These are phyloP conservation scores for Aphelocoma californica DNA, from an alignment of 2,797 vertebrate genomes.

Conservation along the genomic window DNA sequence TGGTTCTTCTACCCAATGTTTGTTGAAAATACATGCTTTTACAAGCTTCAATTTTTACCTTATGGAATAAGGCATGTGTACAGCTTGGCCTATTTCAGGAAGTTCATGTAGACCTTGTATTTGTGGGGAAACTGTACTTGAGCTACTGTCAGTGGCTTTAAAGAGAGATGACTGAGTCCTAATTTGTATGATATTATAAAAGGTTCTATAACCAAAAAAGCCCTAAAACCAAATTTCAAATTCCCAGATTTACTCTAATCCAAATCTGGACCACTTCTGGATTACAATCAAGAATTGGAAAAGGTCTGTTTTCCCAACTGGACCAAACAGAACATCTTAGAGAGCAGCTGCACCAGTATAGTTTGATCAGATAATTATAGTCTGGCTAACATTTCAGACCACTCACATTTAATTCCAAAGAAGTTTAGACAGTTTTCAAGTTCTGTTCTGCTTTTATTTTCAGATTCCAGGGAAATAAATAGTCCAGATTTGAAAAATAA, in stretches of 20 bases:
- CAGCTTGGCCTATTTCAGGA: not conserved
- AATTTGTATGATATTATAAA: not conserved
- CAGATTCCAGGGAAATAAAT: not conserved
- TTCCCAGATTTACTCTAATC: not conserved
- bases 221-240: not conserved
- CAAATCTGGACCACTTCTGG: not conserved
- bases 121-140: not conserved
- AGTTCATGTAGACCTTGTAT: not conserved
- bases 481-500: not conserved
- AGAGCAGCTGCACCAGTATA: not conserved
- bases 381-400: not conserved
- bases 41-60: not conserved
- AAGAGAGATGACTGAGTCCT: not conserved
- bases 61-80: not conserved
- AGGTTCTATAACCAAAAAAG: not conserved
- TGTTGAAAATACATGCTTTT: not conserved
- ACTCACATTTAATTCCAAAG: not conserved
- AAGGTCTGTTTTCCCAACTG: not conserved
- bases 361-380: not conserved
- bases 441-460: not conserved
- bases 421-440: not conserved
- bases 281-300: not conserved
- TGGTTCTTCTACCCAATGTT: not conserved
- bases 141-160: not conserved
- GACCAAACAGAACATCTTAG: not conserved